Evolutionary conservation across 1,140 invertebrate species (phyloP).

Genomic region (Lepeophtheirus salmonis): DNA sequence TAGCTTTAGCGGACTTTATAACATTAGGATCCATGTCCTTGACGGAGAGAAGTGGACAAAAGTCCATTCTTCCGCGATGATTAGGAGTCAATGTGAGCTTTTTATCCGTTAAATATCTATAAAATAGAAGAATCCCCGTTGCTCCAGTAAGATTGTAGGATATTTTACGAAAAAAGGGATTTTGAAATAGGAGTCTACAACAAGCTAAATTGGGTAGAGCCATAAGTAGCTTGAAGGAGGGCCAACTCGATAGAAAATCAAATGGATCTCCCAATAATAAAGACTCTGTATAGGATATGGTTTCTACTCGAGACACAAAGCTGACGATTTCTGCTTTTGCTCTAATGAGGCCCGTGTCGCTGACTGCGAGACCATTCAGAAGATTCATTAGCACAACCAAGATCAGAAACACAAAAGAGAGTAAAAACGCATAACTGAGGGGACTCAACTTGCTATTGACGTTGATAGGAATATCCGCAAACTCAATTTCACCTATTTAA

Average conservation of each 20-base stretch:
- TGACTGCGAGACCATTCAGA: conserved; percentile 25
- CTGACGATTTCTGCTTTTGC: conserved; percentile 33
- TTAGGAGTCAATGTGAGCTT: not conserved
- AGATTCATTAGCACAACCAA: conserved; percentile 25
- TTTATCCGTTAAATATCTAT: not conserved
- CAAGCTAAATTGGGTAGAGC: not conserved
- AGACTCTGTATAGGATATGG: conserved; percentile 49
- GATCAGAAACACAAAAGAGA: conserved; percentile 25
- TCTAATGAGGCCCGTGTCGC: conserved; percentile 22
- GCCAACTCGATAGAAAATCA: conserved; percentile 15
- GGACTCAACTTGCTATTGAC: not conserved
- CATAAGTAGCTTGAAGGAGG: not conserved
- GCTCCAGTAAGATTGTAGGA: conserved; percentile 3
- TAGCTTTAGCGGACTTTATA: not conserved
- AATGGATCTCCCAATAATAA: conserved; percentile 34
- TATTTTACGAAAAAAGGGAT: not conserved
- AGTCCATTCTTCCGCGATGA: not conserved
- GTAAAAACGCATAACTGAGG: conserved; percentile 22
- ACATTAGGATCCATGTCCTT: not conserved
- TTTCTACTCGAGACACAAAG: conserved; percentile 42
- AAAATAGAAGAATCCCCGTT: conserved; percentile 12
- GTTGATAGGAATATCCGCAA: conserved; percentile 12
- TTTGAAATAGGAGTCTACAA: conserved; percentile 4
- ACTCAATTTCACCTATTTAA: conserved; percentile 14
- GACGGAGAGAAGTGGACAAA: not conserved